Base-by-base conservation (phyloP, 1,140 invertebrate genomes). In the Polypedilum pembai region DNA sequence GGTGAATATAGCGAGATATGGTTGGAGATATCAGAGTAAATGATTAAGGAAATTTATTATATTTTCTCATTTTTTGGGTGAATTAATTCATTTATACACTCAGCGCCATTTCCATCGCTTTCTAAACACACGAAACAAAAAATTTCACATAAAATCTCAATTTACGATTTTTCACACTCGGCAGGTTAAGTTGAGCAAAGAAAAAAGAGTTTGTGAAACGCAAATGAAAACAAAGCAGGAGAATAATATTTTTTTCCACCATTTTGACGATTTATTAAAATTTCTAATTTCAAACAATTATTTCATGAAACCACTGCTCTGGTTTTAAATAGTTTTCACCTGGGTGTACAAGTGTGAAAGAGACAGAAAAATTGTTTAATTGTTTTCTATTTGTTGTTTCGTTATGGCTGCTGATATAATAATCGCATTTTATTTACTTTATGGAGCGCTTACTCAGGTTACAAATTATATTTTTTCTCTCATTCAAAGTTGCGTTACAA, bases 11-110 rank as follows among this genome's bases (percentile, higher is more conserved):
- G 12, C 12, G 12, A 56, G 45, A 56, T 56, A 56, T 56, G 45
- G 45, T n/a, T 12, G 12, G 12, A 56, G 45, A 56, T 56, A 56
- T 56, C 45, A 56, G 4, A 8, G 45, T 56, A 56, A 56, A 56
- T 56, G 45, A 56, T 56, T 56, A 56, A 56, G 45, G 45, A 56
- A 56, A 56, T 56, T 56, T 56, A 56, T 56, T 56, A 56, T 56
- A 56, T 56, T 56, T 33, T 56, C 12, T 12, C 45, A 15, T 12
- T 56, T 56, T 15, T 15, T 56, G 3, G n/a, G 12, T 56, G n/a
- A 56, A 56, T 56, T 56, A 56, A 56, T 56, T 56, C 45, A 56
- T 56, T 56, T 56, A 12, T n/a, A 56, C 45, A 4, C 12, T 12
- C 12, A 45, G 45, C 45, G 45, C 45, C 45, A 56, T 56, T 56